phyloP scores from a whole-genome alignment of 1,140 invertebrate species.

The Hyposmocoma kahamanoa region DNA sequence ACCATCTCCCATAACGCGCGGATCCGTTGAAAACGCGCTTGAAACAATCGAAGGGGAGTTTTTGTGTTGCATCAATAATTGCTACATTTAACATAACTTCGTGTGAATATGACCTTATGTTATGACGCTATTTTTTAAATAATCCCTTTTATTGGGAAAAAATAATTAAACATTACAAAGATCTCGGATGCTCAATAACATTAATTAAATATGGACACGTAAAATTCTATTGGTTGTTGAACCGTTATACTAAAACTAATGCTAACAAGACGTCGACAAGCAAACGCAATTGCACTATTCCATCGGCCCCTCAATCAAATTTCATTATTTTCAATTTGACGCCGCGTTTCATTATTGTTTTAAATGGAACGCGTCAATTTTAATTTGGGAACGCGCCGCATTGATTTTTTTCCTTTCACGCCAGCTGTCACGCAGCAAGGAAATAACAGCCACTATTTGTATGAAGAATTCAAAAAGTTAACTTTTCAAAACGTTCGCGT shows the following conservation, averaged over 20 bases:
- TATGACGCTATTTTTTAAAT: slow-evolving; percentile 5
- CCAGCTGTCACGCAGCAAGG: slow-evolving; percentile 43
- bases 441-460: too few species aligned
- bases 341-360: slow-evolving; percentile 52
- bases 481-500: too few species aligned
- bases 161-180: slow-evolving; percentile 11
- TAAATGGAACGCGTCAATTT: slow-evolving; percentile 68
- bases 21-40: too few species aligned
- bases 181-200: too few species aligned
- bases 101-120: slow-evolving; percentile 36
- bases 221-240: too few species aligned
- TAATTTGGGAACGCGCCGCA: slow-evolving; percentile 48
- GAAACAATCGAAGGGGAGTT: slow-evolving; percentile 33
- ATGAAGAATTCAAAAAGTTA: too few species aligned
- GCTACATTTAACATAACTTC: slow-evolving; percentile 28
- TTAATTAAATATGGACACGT: too few species aligned
- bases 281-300: slow-evolving; percentile 16
- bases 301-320: slow-evolving; percentile 42
- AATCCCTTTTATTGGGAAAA: slow-evolving; percentile 3
- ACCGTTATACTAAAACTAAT: too few species aligned
- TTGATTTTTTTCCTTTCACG: slow-evolving; percentile 36
- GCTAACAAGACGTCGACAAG: too few species aligned
- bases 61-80: slow-evolving; percentile 51
- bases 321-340: slow-evolving; percentile 62
- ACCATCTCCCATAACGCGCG: too few species aligned